Evolutionary conservation across 2,888 invertebrate species (phyloP).

Genomic region (Galerucella pusilla): DNA sequence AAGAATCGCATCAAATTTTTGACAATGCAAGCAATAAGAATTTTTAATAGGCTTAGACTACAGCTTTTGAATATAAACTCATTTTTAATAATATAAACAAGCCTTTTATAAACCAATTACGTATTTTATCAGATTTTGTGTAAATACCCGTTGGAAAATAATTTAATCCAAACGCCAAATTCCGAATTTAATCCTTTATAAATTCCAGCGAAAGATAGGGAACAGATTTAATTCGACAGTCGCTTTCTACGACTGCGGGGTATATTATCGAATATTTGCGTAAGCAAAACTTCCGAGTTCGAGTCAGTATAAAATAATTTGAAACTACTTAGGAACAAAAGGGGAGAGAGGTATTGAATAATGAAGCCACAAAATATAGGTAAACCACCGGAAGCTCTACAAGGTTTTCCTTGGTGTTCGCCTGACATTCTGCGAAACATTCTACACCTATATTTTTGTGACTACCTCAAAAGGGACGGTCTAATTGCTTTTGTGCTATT

Average conservation of each 20-base stretch:
- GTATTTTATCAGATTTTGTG: neutral
- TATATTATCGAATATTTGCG: conserved; percentile 31
- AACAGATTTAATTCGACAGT: conserved; percentile 19
- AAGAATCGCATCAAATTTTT: too few relatives aligned
- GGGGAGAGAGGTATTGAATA: conserved; percentile 31
- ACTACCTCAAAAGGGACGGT: conserved; percentile 9
- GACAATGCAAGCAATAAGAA: too few relatives aligned
- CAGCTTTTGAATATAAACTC: neutral
- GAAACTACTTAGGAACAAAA: conserved; percentile 27
- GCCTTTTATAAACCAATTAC: conserved; percentile 1
- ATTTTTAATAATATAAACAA: neutral
- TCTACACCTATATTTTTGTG: conserved; percentile 18
- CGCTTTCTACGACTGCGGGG: conserved; percentile 18
- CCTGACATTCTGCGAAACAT: conserved; percentile 16
- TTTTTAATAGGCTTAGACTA: too few relatives aligned
- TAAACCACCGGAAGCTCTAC: conserved; percentile 36
- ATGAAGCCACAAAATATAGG: conserved; percentile 36
- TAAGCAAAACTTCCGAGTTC: conserved; percentile 24
- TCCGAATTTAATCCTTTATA: conserved; percentile 9
- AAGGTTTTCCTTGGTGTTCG: conserved; percentile 33
- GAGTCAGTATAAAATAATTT: conserved; percentile 35
- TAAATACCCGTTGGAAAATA: neutral
- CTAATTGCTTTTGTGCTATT: conserved; percentile 6
- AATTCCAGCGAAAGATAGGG: conserved; percentile 1
- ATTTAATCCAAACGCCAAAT: neutral